Base-by-base conservation (phyloP, 1,140 invertebrate species). In the Chelonus insularis region DNA sequence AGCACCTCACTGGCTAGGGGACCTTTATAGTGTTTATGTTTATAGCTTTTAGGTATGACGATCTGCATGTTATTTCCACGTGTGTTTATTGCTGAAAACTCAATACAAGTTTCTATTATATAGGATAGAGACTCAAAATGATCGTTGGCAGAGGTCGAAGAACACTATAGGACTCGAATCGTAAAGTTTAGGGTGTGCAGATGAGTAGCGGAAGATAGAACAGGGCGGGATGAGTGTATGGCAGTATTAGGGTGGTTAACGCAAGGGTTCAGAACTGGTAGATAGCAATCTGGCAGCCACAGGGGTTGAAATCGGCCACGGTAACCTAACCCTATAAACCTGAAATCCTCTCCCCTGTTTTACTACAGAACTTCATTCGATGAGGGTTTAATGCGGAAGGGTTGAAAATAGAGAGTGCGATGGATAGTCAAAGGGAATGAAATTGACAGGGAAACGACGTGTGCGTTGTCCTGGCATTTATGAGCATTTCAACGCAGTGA, bases 1-100 rank as follows among this genome's bases (percentile, higher is more conserved):
- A 39, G 37, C 37, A 39, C 37, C 37, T 39, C 37, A 12, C 11
- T 11, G 37, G 37, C 14, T 39, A 12, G 5, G 52, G n/a, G n/a
- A n/a, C 14, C 50, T 37, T 74, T 78, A 80, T 75, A 77, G 73
- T 78, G 77, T 80, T 79, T 80, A 79, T 72, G 74, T 79, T 80
- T 79, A 79, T 74, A 67, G 72, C 72, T 41, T 74, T 70, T 68
- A 69, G 71, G 69, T 73, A 78, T 75, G 75, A 76, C 70, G 74
- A 78, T 73, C 75, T 61, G 16, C 59, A 57, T 65, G 61, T 41
- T 58, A 50, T 55, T 57, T 50, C 54, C 41, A n/a, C 62, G 23
- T 60, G 55, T 12, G 37, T 12, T 12, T n/a, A 34, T 11, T 34
- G 11, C 32, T 34, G 6, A 7, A 11, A 34, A 1, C 32, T 34